phyloP scores from a whole-genome alignment of 2,113 vertebrate species.

The Semnornis frantzii region DNA sequence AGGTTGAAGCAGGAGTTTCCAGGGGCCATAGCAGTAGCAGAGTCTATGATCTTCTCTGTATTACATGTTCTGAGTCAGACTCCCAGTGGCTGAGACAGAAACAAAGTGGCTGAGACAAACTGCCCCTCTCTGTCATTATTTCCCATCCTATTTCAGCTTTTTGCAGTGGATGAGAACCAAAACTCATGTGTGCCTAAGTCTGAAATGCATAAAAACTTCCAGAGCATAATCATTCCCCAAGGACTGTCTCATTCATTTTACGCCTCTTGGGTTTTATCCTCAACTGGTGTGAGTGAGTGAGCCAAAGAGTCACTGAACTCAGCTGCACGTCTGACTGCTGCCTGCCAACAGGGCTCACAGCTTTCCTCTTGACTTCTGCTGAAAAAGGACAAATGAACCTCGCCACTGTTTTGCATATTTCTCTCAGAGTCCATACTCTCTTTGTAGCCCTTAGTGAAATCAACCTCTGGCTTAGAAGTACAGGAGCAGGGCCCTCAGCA shows the following conservation, averaged over 20 bases:
- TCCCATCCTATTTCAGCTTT: not conserved
- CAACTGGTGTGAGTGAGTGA: not conserved
- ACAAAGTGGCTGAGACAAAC: not conserved
- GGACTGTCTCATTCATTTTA: not conserved
- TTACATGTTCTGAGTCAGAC: not conserved
- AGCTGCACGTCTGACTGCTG: not conserved
- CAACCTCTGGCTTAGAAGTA: not conserved
- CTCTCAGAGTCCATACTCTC: not conserved
- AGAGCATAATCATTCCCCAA: not conserved
- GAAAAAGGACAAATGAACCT: not conserved
- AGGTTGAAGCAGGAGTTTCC: not conserved
- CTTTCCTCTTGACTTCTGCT: not conserved
- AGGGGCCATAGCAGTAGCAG: not conserved
- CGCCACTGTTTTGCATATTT: not conserved
- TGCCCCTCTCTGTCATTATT: not conserved
- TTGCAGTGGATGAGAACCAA: not conserved
- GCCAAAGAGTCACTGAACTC: not conserved
- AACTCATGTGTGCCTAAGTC: not conserved
- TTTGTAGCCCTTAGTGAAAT: not conserved
- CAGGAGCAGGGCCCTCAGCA: not conserved
- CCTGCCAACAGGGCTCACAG: not conserved
- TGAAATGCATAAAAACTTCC: not conserved
- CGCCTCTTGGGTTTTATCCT: not conserved
- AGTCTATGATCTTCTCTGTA: not conserved
- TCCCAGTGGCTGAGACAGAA: not conserved